Base-by-base conservation (phyloP, 2,888 invertebrate species). In the Clusia tigrina region DNA sequence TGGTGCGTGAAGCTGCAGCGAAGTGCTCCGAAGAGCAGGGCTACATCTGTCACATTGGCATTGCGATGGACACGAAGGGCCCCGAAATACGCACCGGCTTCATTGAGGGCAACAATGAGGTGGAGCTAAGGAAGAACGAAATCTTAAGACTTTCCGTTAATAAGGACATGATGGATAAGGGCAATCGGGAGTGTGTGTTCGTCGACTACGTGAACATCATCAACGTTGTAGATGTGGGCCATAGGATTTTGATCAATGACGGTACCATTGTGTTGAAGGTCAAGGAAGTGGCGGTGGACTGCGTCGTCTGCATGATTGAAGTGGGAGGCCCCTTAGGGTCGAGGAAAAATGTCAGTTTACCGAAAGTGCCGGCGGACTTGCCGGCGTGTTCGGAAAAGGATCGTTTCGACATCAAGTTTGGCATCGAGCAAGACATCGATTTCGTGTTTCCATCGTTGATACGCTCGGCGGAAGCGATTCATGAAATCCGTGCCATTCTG, bases 371-470 rank as follows among this genome's bases (percentile, higher is more conserved):
- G 0, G 95, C 97, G 0, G 97, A 98, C 83, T 85, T 98, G 69
- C 98, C 98, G 0, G 95, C 96, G 0, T 96, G 98, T 0, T 96
- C 97, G 0, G 95, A 95, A 76, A 97, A 97, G 84, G 98, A 98
- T 84, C 93, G 91, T 80, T 86, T 89, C 9, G 97, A 97, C 81
- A 85, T 97, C 59, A 83, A 88, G 64, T 96, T 96, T 79, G 96
- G 94, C 58, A 91, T 96, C 2, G 91, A 94, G 71, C 91, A 95
- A 81, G 91, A 86, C 71, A 67, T 78, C 2, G 79, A 98, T 80
- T 96, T 98, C 88, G 89, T 98, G 57, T 97, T 98, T 84, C 97
- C 97, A 0, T 97, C 97, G 0, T 97, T 97, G 84, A 96, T 97
- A 77, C 89, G 97, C 69, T 90, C 92, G 83, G 95, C 92, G 0